Evolutionary conservation across 92 coral and sea anemone genomes (phyloP).

Genomic region (Epizoanthus stellaris): DNA sequence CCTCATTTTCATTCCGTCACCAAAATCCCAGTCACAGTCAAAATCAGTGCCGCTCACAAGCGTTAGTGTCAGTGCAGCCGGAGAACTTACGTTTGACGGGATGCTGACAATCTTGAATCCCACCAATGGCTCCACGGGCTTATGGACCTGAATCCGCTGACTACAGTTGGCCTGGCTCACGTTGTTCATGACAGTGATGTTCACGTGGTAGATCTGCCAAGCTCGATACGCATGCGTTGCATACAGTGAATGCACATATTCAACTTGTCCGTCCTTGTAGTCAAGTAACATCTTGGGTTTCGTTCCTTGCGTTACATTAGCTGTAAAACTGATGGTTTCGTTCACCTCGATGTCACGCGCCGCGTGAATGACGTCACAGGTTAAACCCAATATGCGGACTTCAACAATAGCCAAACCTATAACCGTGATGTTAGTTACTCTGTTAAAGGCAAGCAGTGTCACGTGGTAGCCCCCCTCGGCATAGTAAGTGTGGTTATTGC

Average conservation of each 20-base stretch:
- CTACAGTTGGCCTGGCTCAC: constrained; percentile 65
- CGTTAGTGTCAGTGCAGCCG: constrained; percentile 63
- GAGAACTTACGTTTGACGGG: constrained; percentile 58
- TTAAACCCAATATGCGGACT: constrained; percentile 54
- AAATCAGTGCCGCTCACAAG: constrained; percentile 78
- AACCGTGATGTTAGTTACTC: constrained; percentile 36
- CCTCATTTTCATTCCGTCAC: constrained; percentile 50
- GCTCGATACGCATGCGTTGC: constrained; percentile 50
- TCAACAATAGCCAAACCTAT: constrained; percentile 56
- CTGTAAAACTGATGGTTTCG: constrained; percentile 68
- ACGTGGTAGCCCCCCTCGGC: constrained; percentile 57
- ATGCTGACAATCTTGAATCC: constrained; percentile 58
- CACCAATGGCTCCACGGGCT: constrained; percentile 73
- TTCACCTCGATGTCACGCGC: constrained; percentile 87
- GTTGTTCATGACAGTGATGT: constrained; percentile 69
- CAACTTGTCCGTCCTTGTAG: constrained; percentile 50
- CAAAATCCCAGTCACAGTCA: constrained; percentile 83
- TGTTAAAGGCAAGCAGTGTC: constrained; percentile 64
- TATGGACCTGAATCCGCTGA: constrained; percentile 65
- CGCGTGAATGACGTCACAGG: constrained; percentile 57
- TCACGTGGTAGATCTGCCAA: constrained; percentile 56
- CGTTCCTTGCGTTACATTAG: constrained; percentile 61
- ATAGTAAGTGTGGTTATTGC: constrained; percentile 46
- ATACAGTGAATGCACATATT: constrained; percentile 1
- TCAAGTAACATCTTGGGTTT: constrained; percentile 51